Evolutionary conservation across 1,140 invertebrate genomes (phyloP).

Genomic region (Pseudomyrmex sp.): DNA sequence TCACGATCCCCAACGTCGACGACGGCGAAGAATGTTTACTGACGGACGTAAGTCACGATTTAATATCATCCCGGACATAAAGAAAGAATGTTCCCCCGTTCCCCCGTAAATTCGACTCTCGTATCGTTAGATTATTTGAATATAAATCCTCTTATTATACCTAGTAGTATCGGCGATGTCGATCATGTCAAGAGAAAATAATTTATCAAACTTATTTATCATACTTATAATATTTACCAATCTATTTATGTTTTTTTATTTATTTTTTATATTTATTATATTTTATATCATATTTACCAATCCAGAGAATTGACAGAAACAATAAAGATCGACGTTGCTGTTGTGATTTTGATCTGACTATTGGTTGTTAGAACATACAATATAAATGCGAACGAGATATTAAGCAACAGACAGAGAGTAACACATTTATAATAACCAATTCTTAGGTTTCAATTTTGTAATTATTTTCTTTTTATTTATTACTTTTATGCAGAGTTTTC

Average conservation of each 20-base stretch:
- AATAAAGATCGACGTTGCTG: slow-evolving; percentile 21
- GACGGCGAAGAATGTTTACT: slow-evolving; percentile 90
- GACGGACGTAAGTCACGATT: slow-evolving; percentile 89
- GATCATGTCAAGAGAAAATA: not conserved
- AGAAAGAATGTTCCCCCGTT: slow-evolving; percentile 1
- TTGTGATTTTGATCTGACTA: not conserved
- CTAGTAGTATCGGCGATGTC: slow-evolving; percentile 6
- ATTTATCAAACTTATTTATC: too few species aligned
- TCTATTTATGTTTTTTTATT: too few species aligned
- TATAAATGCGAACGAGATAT: not conserved
- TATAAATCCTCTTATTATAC: not conserved
- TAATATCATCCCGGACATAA: not conserved
- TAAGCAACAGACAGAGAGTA: not conserved
- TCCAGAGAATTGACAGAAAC: too few species aligned
- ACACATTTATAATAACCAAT: too few species aligned
- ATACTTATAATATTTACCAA: too few species aligned
- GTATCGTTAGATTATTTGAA: slow-evolving; percentile 30
- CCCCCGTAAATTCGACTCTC: not conserved
- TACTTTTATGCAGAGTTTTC: too few species aligned
- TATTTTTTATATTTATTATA: too few species aligned
- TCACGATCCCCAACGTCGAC: slow-evolving; percentile 91
- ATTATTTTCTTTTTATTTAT: too few species aligned
- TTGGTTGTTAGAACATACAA: slow-evolving; percentile 3
- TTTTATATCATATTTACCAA: too few species aligned
- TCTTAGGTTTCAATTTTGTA: too few species aligned